Evolutionary conservation across 2,888 invertebrate genomes (phyloP).

Genomic region (Coelogynopora nodosa): DNA sequence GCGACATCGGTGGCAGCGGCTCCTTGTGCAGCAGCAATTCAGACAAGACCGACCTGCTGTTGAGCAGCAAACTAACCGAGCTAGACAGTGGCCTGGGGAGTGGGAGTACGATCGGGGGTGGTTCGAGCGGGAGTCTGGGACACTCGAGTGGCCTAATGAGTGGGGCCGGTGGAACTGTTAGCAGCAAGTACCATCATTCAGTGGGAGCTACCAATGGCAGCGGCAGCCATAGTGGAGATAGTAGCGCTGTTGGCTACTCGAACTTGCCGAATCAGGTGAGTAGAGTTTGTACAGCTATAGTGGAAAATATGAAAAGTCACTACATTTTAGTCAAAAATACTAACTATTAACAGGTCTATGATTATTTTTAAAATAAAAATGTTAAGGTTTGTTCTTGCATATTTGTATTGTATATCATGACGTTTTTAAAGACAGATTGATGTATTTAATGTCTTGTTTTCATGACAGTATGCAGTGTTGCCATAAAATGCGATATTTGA

Average conservation of each 20-base stretch:
- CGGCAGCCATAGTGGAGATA: neutral
- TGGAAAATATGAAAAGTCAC: too few relatives aligned
- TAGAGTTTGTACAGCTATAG: too few relatives aligned
- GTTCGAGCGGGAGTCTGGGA: neutral
- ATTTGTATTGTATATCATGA: too few relatives aligned
- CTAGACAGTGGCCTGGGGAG: neutral
- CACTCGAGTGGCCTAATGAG: neutral
- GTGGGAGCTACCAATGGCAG: neutral
- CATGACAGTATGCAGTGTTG: too few relatives aligned
- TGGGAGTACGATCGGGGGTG: neutral
- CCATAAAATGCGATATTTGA: too few relatives aligned
- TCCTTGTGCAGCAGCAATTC: neutral
- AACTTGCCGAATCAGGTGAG: conserved; percentile 34
- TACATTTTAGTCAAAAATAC: too few relatives aligned
- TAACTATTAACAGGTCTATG: too few relatives aligned
- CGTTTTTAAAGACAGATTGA: too few relatives aligned
- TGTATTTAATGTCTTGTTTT: too few relatives aligned
- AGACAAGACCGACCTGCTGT: neutral
- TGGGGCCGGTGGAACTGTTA: too few relatives aligned
- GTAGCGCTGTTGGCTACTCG: conserved; percentile 37
- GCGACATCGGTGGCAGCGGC: neutral
- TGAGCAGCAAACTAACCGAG: neutral
- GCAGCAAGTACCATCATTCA: neutral
- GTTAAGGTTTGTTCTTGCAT: too few relatives aligned
- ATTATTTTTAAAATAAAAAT: too few relatives aligned